Percentiles rank a stretch among this genome's conserved stretches.
phyloP scores from a whole-genome alignment of 2,113 vertebrate species.

The Percina caprodes region DNA sequence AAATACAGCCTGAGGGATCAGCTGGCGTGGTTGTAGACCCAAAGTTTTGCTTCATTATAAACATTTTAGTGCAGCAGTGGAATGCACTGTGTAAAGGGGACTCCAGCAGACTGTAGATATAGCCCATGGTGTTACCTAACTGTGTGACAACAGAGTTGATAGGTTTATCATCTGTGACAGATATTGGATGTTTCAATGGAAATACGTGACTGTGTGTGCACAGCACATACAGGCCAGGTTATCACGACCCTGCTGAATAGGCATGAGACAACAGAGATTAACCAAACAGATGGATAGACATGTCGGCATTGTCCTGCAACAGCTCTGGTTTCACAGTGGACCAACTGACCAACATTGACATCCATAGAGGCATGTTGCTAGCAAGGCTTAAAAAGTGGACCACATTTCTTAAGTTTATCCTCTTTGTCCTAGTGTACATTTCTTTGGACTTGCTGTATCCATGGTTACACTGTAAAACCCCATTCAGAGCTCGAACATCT shows the following conservation, averaged over 20 bases:
- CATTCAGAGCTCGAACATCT: constrained; percentile 36
- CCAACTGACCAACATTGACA: background rate
- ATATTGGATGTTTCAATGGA: constrained; percentile 42
- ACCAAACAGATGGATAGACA: constrained; percentile 39
- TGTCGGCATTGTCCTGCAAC: constrained; percentile 18
- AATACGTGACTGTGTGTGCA: constrained; percentile 17
- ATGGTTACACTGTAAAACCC: constrained; percentile 36
- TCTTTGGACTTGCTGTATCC: constrained; percentile 42
- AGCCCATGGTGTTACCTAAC: constrained; percentile 21
- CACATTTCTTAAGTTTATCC: constrained; percentile 3
- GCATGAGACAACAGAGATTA: constrained; percentile 33
- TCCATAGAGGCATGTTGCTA: background rate
- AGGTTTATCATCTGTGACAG: constrained; percentile 40
- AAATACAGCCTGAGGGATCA: too few species aligned
- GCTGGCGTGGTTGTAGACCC: too few species aligned
- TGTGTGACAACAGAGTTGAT: constrained; percentile 36
- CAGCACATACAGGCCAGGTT: constrained; percentile 32
- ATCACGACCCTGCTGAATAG: constrained; percentile 60
- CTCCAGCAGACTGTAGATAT: constrained; percentile 55
- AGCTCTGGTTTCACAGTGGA: constrained; percentile 44
- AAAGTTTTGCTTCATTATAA: background rate
- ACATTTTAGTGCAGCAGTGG: background rate
- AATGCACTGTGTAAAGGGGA: constrained; percentile 26
- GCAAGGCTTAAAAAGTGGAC: constrained; percentile 9
- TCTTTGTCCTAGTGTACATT: constrained; percentile 28